phyloP scores from a whole-genome alignment of 2,797 vertebrate genomes.

The Epinephelus coioides region DNA sequence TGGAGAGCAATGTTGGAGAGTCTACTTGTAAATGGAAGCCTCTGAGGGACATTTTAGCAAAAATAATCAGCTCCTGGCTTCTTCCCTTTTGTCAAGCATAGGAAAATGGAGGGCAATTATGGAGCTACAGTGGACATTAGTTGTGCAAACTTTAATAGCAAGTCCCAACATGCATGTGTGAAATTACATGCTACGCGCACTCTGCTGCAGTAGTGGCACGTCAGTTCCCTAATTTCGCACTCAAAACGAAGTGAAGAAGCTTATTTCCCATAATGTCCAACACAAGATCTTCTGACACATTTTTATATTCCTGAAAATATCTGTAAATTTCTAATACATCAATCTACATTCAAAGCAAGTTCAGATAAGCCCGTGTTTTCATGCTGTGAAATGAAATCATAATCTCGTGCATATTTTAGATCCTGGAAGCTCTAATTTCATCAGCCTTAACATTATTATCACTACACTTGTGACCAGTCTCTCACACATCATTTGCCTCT shows the following conservation, averaged over 20 bases:
- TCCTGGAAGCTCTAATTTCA: slow-evolving; percentile 2
- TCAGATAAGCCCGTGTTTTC: slow-evolving; percentile 12
- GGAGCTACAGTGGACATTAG: too few relatives aligned
- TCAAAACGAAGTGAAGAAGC: background rate
- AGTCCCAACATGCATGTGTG: too few relatives aligned
- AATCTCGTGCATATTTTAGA: slow-evolving; percentile 23
- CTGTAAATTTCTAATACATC: background rate
- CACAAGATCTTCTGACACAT: background rate
- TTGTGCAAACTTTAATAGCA: too few relatives aligned
- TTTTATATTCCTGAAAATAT: background rate
- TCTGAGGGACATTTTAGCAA: too few relatives aligned
- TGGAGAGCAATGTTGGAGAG: too few relatives aligned
- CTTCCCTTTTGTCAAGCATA: too few relatives aligned
- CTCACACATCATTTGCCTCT: slow-evolving; percentile 9
- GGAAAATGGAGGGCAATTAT: too few relatives aligned
- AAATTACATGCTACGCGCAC: too few relatives aligned
- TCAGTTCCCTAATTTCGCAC: background rate
- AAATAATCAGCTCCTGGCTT: too few relatives aligned
- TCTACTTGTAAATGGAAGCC: too few relatives aligned
- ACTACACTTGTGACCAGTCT: background rate
- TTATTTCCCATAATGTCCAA: background rate
- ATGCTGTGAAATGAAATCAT: slow-evolving; percentile 19
- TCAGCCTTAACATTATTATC: slow-evolving; percentile 16
- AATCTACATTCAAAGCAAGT: slow-evolving; percentile 12
- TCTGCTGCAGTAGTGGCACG: too few relatives aligned